Conservation (phyloP, 1,140 invertebrate genomes). For the Heterodera schachtii region DNA sequence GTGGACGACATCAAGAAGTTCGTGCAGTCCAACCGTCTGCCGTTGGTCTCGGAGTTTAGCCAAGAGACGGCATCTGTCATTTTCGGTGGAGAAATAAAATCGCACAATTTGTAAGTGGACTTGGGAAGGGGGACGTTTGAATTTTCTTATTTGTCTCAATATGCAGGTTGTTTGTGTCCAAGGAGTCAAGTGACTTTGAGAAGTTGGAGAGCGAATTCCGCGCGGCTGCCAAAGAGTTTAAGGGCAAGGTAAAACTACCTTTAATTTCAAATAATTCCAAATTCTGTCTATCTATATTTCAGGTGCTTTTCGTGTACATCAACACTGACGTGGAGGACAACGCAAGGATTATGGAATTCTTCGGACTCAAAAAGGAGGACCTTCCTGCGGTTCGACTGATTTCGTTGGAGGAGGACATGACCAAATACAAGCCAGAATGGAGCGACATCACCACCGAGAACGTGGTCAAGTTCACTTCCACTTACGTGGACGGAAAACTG, state of each 20-base stretch:
- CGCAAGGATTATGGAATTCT: constrained; percentile 95
- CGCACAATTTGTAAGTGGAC: constrained; percentile 76
- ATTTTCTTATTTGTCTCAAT: background rate
- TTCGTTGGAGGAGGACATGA: constrained; percentile 93
- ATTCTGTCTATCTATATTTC: constrained; percentile 41
- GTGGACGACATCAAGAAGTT: constrained; percentile 80
- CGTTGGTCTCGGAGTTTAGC: constrained; percentile 94
- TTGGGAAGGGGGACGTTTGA: no score
- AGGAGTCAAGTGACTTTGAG: constrained; percentile 77
- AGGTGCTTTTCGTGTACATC: constrained; percentile 89
- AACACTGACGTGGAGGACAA: constrained; percentile 93
- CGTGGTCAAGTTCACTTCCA: constrained; percentile 81
- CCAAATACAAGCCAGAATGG: constrained; percentile 87
- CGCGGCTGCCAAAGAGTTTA: constrained; percentile 81
- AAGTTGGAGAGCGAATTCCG: constrained; percentile 72
- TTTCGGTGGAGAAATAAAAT: constrained; percentile 95
- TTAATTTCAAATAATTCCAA: constrained; percentile 8
- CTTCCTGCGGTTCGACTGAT: constrained; percentile 90
- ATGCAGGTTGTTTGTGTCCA: constrained; percentile 80
- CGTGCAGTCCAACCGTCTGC: constrained; percentile 81
- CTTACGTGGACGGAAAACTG: constrained; percentile 86
- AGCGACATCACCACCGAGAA: constrained; percentile 75
- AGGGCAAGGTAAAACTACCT: constrained; percentile 63
- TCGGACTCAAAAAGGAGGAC: constrained; percentile 84
- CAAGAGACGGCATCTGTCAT: constrained; percentile 95